phyloP scores from a whole-genome alignment of 2,888 invertebrate genomes.

The Drosophila glabriapex region DNA sequence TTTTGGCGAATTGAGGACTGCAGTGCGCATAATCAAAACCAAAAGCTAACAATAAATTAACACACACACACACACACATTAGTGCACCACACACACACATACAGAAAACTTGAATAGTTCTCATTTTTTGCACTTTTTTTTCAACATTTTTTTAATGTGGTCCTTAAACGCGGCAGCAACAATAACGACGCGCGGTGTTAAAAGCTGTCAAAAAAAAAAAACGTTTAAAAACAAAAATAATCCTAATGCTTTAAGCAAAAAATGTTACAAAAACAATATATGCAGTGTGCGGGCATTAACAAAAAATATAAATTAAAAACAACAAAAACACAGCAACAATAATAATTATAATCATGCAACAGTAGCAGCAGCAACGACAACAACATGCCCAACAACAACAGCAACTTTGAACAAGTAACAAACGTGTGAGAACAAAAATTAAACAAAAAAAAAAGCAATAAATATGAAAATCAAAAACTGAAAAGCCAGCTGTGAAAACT shows the following conservation, averaged over 20 bases:
- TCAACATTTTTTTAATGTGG: conserved; percentile 67
- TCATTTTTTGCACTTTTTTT: conserved; percentile 45
- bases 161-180: conserved; percentile 38
- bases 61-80: background rate
- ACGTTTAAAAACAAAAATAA: conserved; percentile 23
- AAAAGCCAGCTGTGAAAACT: conserved; percentile 26
- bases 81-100: conserved; percentile 7
- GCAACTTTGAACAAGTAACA: conserved; percentile 45
- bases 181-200: conserved; percentile 64
- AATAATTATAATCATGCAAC: conserved; percentile 33
- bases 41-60: background rate
- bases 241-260: conserved; percentile 7
- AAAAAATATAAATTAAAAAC: conserved; percentile 20
- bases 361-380: conserved; percentile 20
- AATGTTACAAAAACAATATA: conserved; percentile 29
- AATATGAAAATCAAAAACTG: conserved; percentile 13
- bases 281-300: conserved; percentile 65
- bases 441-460: conserved; percentile 10
- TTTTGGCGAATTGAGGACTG: conserved; percentile 38
- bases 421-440: conserved; percentile 32
- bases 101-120: conserved; percentile 18
- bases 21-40: conserved; percentile 29
- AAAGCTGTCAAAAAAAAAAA: conserved; percentile 49
- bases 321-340: conserved; percentile 29
- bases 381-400: conserved; percentile 28